Conservation (phyloP, 2,113 vertebrate genomes). For the Syngnathus scovelli region DNA sequence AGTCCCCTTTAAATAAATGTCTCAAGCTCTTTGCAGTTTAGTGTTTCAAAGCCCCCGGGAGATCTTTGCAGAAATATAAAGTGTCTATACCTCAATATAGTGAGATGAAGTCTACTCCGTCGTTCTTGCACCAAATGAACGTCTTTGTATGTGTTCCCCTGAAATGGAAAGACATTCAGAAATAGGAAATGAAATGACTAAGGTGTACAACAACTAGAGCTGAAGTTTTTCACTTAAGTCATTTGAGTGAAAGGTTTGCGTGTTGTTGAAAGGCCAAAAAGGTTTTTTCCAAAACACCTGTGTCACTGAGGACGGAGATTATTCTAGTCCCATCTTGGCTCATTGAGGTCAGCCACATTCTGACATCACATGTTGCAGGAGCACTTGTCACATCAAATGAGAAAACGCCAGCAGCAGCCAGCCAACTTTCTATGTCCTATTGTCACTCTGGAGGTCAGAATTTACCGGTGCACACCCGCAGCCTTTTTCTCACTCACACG, state of each 20-base stretch:
- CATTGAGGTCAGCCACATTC: conserved; percentile 1
- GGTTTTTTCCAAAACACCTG: neutral
- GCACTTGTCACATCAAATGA: neutral
- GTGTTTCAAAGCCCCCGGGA: no score
- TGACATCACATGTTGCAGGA: neutral
- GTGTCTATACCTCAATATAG: no score
- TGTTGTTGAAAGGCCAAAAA: neutral
- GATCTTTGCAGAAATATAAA: no score
- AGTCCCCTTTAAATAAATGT: no score
- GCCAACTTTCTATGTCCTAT: neutral
- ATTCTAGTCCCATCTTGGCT: neutral
- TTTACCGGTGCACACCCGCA: neutral
- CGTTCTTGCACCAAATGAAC: no score
- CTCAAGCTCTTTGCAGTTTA: no score
- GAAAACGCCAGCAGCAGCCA: neutral
- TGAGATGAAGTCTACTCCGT: no score
- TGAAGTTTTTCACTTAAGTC: neutral
- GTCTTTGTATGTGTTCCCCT: no score
- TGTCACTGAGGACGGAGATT: neutral
- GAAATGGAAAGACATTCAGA: neutral
- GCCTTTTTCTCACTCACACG: conserved; percentile 29
- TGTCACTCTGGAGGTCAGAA: neutral
- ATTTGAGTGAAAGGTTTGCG: neutral
- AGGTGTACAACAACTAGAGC: neutral
- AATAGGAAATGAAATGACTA: neutral